Percentiles rank a stretch among this genome's conserved stretches.
Evolutionary conservation across 1,140 invertebrate genomes (phyloP).

Genomic region (Thereuonema tuberculata): DNA sequence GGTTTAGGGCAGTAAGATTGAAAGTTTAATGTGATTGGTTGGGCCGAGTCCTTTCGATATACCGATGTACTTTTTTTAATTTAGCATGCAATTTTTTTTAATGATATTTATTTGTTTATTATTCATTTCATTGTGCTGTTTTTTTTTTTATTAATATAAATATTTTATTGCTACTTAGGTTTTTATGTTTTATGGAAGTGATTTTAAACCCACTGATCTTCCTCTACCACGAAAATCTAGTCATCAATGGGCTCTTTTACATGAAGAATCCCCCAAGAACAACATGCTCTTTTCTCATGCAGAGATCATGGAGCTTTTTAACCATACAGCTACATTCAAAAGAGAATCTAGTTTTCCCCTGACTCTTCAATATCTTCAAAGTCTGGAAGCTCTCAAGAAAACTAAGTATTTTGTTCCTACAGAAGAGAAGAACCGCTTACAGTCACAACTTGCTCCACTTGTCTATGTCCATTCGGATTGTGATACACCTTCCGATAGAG

Average conservation of each 20-base stretch:
- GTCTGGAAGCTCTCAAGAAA: constrained; percentile 42
- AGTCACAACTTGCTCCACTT: constrained; percentile 45
- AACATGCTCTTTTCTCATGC: constrained; percentile 45
- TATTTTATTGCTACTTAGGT: constrained; percentile 19
- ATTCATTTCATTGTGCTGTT: too few species aligned
- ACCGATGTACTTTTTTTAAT: too few species aligned
- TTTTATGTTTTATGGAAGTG: constrained; percentile 57
- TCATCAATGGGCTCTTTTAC: constrained; percentile 57
- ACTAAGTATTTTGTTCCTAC: constrained; percentile 41
- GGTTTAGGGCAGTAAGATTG: too few species aligned
- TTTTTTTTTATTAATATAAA: too few species aligned
- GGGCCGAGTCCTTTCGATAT: too few species aligned
- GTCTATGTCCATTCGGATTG: constrained; percentile 68
- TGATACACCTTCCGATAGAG: constrained; percentile 58
- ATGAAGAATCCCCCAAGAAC: constrained; percentile 80
- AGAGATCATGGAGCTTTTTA: constrained; percentile 47
- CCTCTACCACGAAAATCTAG: constrained; percentile 45
- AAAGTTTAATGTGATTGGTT: too few species aligned
- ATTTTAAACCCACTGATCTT: constrained; percentile 46
- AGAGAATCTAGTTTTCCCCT: constrained; percentile 57
- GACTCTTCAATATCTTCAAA: constrained; percentile 51
- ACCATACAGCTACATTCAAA: constrained; percentile 64
- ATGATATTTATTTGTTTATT: too few species aligned
- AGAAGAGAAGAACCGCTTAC: constrained; percentile 40
- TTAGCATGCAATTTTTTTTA: too few species aligned